A percentile compares a stretch with the other conserved stretches of the same genome.
phyloP scores from a whole-genome alignment of 2,797 vertebrate species.

The Acomys russatus region DNA sequence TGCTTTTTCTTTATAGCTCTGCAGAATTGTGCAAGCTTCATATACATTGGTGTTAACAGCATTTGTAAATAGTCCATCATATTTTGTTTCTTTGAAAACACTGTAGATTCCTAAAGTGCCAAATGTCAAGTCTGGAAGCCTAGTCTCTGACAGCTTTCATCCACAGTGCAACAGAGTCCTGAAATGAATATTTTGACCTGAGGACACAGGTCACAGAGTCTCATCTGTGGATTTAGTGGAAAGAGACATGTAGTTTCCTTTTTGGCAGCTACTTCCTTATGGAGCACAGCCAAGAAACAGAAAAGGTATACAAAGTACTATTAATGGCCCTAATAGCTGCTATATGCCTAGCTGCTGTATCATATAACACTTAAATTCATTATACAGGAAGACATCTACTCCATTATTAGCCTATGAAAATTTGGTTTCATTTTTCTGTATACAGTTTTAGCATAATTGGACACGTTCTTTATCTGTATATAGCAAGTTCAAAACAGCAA shows the following conservation, averaged over 20 bases:
- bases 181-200: not conserved
- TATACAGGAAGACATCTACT: not conserved
- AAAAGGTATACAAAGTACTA: not conserved
- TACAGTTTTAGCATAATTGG: slow-evolving; percentile 29
- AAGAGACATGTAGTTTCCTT: not conserved
- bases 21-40: slow-evolving; percentile 47
- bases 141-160: not conserved
- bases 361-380: not conserved
- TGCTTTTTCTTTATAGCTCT: slow-evolving; percentile 13
- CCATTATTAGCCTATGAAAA: not conserved
- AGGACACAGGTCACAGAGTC: not conserved
- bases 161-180: slow-evolving; percentile 30
- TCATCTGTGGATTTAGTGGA: not conserved
- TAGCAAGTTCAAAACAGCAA: slow-evolving; percentile 39
- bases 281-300: not conserved
- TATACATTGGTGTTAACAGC: slow-evolving; percentile 41
- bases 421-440: slow-evolving; percentile 12
- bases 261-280: not conserved
- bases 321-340: slow-evolving; percentile 21
- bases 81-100: not conserved
- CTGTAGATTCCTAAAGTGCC: not conserved
- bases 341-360: not conserved
- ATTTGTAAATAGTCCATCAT: slow-evolving; percentile 19
- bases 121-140: slow-evolving; percentile 3
- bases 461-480: not conserved